phyloP scores from a whole-genome alignment of 2,113 vertebrate species.

The Ciconia stormi region DNA sequence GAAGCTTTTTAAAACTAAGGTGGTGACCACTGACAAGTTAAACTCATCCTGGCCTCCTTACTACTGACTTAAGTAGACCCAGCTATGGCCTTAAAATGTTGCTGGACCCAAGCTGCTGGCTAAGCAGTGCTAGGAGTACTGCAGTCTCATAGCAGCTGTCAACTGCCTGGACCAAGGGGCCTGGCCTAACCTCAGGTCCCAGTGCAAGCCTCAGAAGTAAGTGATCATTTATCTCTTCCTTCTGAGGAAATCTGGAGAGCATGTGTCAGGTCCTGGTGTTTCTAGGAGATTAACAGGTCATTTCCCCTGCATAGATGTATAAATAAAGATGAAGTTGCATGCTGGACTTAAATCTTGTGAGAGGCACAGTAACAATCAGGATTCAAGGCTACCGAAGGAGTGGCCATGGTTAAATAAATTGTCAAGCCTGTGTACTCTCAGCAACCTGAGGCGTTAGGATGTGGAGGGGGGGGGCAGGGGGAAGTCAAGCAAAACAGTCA shows the following conservation, averaged over 20 bases:
- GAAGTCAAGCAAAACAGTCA: neutral
- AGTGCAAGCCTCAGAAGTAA: neutral
- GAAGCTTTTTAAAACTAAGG: neutral
- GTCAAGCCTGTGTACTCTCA: neutral
- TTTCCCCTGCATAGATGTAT: neutral
- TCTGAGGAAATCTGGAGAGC: neutral
- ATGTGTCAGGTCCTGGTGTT: neutral
- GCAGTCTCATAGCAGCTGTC: neutral
- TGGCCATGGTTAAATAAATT: neutral
- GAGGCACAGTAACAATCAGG: neutral
- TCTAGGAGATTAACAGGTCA: neutral
- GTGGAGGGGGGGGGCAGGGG: rapidly evolving
- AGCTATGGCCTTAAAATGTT: neutral
- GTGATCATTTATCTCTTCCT: neutral
- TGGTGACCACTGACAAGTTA: neutral
- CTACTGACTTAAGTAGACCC: neutral
- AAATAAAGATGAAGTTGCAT: neutral
- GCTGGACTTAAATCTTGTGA: neutral
- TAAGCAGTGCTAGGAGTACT: neutral
- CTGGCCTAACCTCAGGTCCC: neutral
- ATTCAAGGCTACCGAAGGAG: neutral
- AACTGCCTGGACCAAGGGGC: neutral
- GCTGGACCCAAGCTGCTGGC: neutral
- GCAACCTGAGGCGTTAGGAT: neutral
- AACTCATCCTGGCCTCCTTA: neutral